Base-by-base conservation (phyloP, 1,140 invertebrate species). In the Caenorhabditis latens region DNA sequence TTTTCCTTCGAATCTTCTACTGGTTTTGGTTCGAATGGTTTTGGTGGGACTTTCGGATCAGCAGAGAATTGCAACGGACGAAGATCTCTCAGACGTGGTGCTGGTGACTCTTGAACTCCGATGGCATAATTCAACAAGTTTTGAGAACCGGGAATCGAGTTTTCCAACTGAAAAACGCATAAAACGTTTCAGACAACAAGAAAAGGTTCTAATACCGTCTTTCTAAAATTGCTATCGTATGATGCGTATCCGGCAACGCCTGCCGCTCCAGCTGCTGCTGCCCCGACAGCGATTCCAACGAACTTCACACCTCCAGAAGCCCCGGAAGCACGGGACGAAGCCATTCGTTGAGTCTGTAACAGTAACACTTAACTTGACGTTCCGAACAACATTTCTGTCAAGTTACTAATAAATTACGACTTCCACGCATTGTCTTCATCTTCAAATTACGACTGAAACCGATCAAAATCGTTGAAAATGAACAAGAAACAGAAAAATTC, bases 191-290 rank as follows among this genome's bases (percentile, higher is more conserved):
- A 9, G 32, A 32, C 14, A 19, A 24, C 14, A 32, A 3, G 2
- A 32, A 46, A 43, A 4, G 0, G 43, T 32, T 19, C 19, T 19
- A 4, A 16, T 19, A 79, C 71, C 19, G 43, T 50, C 9, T 79
- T 79, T 24, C 71, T 43, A n/a, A 79, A 79, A 24, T 79, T 46
- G 11, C n/a, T 79, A 53, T 79, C 71, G 53, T 79, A 79, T 4
- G 71, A 79, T 19, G 71, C 43, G 46, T 79, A 79, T 24, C 19
- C 71, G 24, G 46, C 71, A 24, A 50, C 71, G 0, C 71, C 46
- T 13, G 46, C n/a, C 13, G 71, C 71, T 11, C 71, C 71, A 79
- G 71, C 71, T 4, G 71, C 40, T 9, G 53, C 43, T 42, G 71
- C 71, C 32, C 71, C 71, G 24, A 43, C 71, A 50, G 71, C 24